Percentiles rank a stretch among this genome's conserved stretches.
Conservation (phyloP, 2,888 invertebrate species). For the Beris chalybata region DNA sequence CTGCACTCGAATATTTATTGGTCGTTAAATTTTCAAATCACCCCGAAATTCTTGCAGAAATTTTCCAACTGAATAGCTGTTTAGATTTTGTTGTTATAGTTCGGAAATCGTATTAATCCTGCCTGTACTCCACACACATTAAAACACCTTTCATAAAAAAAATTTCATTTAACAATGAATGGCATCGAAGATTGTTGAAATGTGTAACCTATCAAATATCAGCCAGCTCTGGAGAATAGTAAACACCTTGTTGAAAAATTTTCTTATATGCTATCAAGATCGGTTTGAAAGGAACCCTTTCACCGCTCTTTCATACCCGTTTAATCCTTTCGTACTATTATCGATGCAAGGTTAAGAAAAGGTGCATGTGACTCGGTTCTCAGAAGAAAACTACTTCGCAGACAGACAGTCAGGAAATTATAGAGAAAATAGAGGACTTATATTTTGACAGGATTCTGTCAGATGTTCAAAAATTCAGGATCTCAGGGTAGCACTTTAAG, state of each 20-base stretch:
- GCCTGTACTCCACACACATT: too few species aligned
- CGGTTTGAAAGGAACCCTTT: neutral
- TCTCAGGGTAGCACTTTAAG: slow-evolving; percentile 4
- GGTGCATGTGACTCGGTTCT: slow-evolving; percentile 12
- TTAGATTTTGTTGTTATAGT: too few species aligned
- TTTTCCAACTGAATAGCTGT: too few species aligned
- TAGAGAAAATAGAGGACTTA: neutral
- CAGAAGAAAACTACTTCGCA: neutral
- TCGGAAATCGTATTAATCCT: too few species aligned
- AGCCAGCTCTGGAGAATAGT: slow-evolving; percentile 27
- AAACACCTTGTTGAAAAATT: slow-evolving; percentile 25
- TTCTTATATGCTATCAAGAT: slow-evolving; percentile 9
- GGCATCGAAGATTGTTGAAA: too few species aligned
- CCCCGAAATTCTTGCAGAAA: too few species aligned
- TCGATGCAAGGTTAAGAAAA: slow-evolving; percentile 11
- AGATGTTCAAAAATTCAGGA: slow-evolving; percentile 11
- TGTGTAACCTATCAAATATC: slow-evolving; percentile 26
- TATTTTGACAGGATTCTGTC: slow-evolving; percentile 24
- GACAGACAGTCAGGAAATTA: too few species aligned
- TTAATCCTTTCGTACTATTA: slow-evolving; percentile 7
- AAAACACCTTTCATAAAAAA: too few species aligned
- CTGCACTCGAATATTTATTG: too few species aligned
- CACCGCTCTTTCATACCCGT: slow-evolving; percentile 22
- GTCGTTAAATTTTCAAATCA: too few species aligned
- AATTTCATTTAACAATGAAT: too few species aligned